Base-by-base conservation (phyloP, 2,113 vertebrate species). In the Mormyrus lacerda region DNA sequence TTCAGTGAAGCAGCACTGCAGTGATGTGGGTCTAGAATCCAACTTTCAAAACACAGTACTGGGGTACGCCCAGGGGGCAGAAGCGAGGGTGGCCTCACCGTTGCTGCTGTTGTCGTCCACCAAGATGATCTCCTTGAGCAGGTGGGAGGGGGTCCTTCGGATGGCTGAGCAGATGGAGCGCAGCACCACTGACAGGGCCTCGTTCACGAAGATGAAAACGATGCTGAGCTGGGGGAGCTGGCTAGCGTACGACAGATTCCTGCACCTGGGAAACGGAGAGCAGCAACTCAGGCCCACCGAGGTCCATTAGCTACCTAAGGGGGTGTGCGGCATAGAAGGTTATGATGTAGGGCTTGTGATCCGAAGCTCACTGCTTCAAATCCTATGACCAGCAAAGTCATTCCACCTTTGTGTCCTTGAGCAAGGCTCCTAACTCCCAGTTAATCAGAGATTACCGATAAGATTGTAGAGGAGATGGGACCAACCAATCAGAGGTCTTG, bases 61-160 rank as follows among this genome's bases (percentile, higher is more conserved):
- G 42, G 79, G 24, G 42, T 10, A n/a, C 8, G 11, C 27, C n/a
- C 61, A 1, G 61, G 61, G 61, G 0, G 10, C 27, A 13, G 61
- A 11, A 27, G 27, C n/a, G 3, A 2, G 31, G n/a, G 47, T 48
- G 19, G 89, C 92, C 95, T 93, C 94, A 99, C 98, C 96, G 0
- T 96, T 98, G 92, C 95, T 97, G 94, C 98, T 99, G 95, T 99
- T 97, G 92, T 99, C 98, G n/a, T 99, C 98, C 69, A 99, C 98
- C 55, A 99, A 95, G 93, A 99, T 95, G 91, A 99, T 98, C 94
- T 99, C 98, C 93, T 98, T 99, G 88, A 99, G 98, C 31, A 99
- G 97, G 79, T 98, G 96, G 1, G 96, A 91, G 0, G 98, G 98
- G 0, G 98, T 99, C 91, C 96, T 96, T 79, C 95, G 93, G 2